A percentile compares a stretch with the other conserved stretches of the same genome.
Conservation (phyloP, 30 jellyfish, hydroid and myxozoan species). For the Cassiopea xamachana region DNA sequence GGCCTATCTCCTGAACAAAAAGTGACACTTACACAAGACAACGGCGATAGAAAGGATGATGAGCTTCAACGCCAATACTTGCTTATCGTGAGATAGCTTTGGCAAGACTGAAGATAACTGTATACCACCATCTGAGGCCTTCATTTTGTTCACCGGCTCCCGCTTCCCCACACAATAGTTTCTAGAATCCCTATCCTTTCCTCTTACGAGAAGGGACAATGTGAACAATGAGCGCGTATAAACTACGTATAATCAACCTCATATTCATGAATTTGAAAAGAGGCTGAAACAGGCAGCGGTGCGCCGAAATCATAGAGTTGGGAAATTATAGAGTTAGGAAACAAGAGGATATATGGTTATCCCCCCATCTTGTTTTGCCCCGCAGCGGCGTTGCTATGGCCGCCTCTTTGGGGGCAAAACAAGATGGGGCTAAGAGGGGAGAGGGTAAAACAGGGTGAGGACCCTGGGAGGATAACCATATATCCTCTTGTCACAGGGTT, state of each 20-base stretch:
- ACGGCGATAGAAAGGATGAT: slow-evolving; percentile 86
- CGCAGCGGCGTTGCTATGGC: background rate
- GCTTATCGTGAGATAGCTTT: slow-evolving; percentile 86
- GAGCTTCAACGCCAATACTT: slow-evolving; percentile 78
- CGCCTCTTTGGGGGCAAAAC: too few species aligned
- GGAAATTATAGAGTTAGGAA: background rate
- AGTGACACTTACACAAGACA: slow-evolving; percentile 73
- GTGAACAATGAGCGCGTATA: background rate
- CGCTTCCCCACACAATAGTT: background rate
- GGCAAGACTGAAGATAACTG: slow-evolving; percentile 81
- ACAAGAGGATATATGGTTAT: background rate
- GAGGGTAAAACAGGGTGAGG: too few species aligned
- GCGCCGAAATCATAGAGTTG: too few species aligned
- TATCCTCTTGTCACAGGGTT: too few species aligned
- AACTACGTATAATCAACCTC: background rate
- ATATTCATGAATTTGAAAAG: too few species aligned
- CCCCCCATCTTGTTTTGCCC: background rate
- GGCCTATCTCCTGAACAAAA: background rate
- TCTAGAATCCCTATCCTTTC: background rate
- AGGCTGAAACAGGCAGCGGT: too few species aligned
- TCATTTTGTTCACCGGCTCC: slow-evolving; percentile 42
- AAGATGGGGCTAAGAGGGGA: too few species aligned
- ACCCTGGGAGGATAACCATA: too few species aligned
- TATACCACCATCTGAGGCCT: slow-evolving; percentile 76
- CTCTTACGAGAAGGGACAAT: background rate